A percentile compares a stretch with the other conserved stretches of the same genome.
phyloP scores from a whole-genome alignment of 2,797 vertebrate genomes.

The Astyanax mexicanus region DNA sequence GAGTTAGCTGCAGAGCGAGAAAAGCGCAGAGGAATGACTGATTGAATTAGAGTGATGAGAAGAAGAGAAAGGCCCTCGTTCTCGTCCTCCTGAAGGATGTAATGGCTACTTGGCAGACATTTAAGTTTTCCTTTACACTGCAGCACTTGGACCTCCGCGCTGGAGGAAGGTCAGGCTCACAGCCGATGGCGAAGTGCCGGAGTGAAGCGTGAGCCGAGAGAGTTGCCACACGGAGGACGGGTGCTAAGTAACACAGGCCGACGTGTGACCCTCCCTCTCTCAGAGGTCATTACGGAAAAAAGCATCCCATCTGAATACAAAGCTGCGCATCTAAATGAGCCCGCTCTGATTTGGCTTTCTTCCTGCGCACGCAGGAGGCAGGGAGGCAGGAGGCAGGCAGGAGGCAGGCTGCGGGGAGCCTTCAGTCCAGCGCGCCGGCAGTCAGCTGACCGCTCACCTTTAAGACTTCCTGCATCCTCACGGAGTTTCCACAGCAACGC shows the following conservation, averaged over 20 bases:
- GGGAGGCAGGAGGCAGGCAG: slow-evolving; percentile 2
- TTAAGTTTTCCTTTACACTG: slow-evolving; percentile 66
- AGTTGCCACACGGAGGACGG: slow-evolving; percentile 48
- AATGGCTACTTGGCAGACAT: slow-evolving; percentile 58
- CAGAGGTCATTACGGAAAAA: slow-evolving; percentile 69
- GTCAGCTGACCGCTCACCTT: slow-evolving; percentile 47
- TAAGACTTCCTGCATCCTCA: slow-evolving; percentile 49
- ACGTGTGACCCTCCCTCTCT: slow-evolving; percentile 65
- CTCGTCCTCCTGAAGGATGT: slow-evolving; percentile 49
- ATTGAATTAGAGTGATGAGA: slow-evolving; percentile 56
- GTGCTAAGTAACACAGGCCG: slow-evolving; percentile 71
- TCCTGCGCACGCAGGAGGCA: slow-evolving; percentile 31
- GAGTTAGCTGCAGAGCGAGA: slow-evolving; percentile 48
- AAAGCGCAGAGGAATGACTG: slow-evolving; percentile 49
- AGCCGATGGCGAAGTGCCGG: slow-evolving; percentile 53
- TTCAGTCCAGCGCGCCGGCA: slow-evolving; percentile 26
- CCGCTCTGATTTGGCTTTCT: slow-evolving; percentile 32
- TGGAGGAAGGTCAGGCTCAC: slow-evolving; percentile 59
- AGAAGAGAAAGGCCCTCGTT: slow-evolving; percentile 43
- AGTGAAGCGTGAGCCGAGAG: slow-evolving; percentile 41
- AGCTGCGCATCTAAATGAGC: slow-evolving; percentile 45
- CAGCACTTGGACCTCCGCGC: slow-evolving; percentile 49
- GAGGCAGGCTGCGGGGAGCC: slow-evolving; percentile 50
- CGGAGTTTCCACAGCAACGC: slow-evolving; percentile 55
- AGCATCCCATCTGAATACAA: slow-evolving; percentile 28